Evolutionary conservation across 1,140 invertebrate species (phyloP).

Genomic region (Drosophila dunni): DNA sequence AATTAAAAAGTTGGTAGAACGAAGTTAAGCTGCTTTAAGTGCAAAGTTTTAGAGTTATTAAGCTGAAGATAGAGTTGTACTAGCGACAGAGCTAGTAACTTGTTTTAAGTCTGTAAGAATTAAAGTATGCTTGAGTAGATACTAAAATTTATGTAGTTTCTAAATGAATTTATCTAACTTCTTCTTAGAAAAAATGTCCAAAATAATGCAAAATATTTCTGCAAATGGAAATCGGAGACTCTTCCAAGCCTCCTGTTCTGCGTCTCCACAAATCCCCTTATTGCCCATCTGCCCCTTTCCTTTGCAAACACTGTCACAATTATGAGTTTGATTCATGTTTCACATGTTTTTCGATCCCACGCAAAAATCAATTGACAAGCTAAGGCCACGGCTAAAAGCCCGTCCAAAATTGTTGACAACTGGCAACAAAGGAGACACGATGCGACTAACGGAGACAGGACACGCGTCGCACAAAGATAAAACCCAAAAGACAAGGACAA

Average conservation of each 20-base stretch:
- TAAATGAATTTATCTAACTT: too few relatives aligned
- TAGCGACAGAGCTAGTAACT: too few relatives aligned
- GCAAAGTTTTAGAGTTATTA: too few relatives aligned
- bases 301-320: conserved; percentile 49
- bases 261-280: not conserved
- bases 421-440: conserved; percentile 33
- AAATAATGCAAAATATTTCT: not conserved
- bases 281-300: not conserved
- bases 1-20: not conserved
- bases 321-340: conserved; percentile 75
- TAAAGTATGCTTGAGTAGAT: too few relatives aligned
- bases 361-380: conserved; percentile 72
- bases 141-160: too few relatives aligned
- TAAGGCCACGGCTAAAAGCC: conserved; percentile 60
- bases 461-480: conserved; percentile 52
- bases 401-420: conserved; percentile 71
- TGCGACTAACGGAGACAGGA: conserved; percentile 30
- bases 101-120: too few relatives aligned
- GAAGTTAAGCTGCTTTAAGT: too few relatives aligned
- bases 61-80: too few relatives aligned
- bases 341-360: conserved; percentile 51
- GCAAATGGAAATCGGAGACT: not conserved
- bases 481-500: conserved; percentile 30
- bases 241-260: not conserved
- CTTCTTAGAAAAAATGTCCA: not conserved